Conservation (phyloP, 2,113 vertebrate species). For the Taxidea taxus region DNA sequence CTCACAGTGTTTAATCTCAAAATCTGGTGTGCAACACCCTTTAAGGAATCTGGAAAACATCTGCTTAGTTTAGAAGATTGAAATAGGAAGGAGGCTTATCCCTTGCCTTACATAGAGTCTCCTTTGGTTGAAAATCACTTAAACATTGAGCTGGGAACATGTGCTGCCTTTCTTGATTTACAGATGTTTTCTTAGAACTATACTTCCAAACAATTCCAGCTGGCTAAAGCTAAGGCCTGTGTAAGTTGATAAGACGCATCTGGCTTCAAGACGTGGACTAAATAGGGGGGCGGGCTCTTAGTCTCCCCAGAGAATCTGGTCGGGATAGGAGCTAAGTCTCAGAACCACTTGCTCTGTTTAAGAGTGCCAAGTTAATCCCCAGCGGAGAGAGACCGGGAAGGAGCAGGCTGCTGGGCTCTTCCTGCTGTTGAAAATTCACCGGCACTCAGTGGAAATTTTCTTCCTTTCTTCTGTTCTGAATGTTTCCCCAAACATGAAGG, state of each 20-base stretch:
- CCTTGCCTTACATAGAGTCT: background rate
- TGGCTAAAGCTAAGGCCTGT: constrained; percentile 57
- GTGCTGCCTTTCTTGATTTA: constrained; percentile 49
- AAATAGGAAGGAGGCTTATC: background rate
- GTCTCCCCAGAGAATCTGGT: constrained; percentile 53
- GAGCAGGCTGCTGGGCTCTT: constrained; percentile 60
- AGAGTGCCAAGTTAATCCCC: constrained; percentile 47
- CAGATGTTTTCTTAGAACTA: constrained; percentile 60
- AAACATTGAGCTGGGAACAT: background rate
- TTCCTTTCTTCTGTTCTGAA: constrained; percentile 57
- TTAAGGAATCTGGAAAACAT: constrained; percentile 1
- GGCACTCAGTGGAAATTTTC: background rate
- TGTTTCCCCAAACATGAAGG: constrained; percentile 80
- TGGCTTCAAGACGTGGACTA: constrained; percentile 60
- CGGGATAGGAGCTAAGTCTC: constrained; percentile 67
- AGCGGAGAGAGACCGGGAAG: background rate
- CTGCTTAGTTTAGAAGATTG: background rate
- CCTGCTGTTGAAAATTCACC: constrained; percentile 16
- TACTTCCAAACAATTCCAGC: constrained; percentile 28
- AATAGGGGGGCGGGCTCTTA: constrained; percentile 32
- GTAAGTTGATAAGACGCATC: constrained; percentile 62
- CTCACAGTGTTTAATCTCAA: background rate
- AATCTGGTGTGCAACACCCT: background rate
- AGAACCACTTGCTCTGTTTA: constrained; percentile 49
- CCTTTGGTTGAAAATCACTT: constrained; percentile 51